Conservation (phyloP, 1,140 invertebrate genomes). For the Solen grandis region DNA sequence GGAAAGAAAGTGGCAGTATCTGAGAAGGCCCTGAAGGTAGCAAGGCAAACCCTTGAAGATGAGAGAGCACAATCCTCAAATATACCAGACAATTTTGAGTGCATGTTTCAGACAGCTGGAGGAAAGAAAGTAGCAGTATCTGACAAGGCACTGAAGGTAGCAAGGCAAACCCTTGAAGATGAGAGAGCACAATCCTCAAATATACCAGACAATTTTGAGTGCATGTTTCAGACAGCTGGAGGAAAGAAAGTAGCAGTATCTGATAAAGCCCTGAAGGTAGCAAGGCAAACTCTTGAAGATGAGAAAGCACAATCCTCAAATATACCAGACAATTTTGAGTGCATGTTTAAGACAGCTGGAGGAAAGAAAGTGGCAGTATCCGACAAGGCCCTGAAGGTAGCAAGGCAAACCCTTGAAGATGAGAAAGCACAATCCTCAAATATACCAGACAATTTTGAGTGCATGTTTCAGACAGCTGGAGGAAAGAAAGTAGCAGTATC, state of each 20-base stretch:
- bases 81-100: neutral
- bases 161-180: neutral
- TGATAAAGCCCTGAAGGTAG: conserved; percentile 7
- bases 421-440: neutral
- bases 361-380: conserved; percentile 51
- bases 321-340: neutral
- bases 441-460: neutral
- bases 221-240: conserved; percentile 24
- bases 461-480: conserved; percentile 42
- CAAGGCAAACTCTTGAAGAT: neutral
- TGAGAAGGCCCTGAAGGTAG: conserved; percentile 59
- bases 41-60: conserved; percentile 43
- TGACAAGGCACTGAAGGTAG: neutral
- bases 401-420: conserved; percentile 45
- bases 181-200: neutral
- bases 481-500: conserved; percentile 60
- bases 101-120: conserved; percentile 5
- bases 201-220: neutral
- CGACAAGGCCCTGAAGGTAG: conserved; percentile 60
- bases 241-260: neutral
- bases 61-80: neutral
- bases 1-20: conserved; percentile 53
- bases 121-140: neutral
- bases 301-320: neutral
- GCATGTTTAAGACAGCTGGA: conserved; percentile 49